These are phyloP conservation scores for Riparia riparia DNA, from an alignment of 2,113 vertebrate species.

Conservation along the genomic window DNA sequence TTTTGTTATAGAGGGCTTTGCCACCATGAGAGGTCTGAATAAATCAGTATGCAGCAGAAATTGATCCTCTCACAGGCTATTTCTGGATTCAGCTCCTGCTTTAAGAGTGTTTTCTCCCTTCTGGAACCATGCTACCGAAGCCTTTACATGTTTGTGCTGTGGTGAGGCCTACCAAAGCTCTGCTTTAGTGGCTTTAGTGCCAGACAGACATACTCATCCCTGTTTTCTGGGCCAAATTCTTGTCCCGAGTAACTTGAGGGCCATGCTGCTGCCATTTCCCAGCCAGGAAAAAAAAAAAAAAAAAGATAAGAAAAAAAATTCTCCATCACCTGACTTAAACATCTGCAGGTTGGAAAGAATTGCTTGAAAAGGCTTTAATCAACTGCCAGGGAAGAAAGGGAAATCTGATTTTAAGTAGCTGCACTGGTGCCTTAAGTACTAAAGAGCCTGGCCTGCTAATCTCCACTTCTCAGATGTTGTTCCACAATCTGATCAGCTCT, in stretches of 20 bases:
- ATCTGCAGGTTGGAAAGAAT: not conserved
- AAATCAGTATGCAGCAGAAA: slow-evolving; percentile 60
- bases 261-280: not conserved
- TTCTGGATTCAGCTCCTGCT: not conserved
- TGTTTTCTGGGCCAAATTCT: not conserved
- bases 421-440: not conserved
- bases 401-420: slow-evolving; percentile 52
- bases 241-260: not conserved
- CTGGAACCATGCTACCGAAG: not conserved
- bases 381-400: not conserved
- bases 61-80: slow-evolving; percentile 46
- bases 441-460: slow-evolving; percentile 25
- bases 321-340: not conserved
- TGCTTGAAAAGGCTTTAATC: slow-evolving; percentile 51
- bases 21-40: slow-evolving; percentile 36
- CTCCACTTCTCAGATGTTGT: slow-evolving; percentile 36
- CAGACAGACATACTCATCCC: accelerated
- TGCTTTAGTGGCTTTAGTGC: not conserved
- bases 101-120: not conserved
- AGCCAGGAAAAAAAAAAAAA: not conserved
- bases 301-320: not conserved
- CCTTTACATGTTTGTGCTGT: not conserved
- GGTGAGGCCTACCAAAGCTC: not conserved
- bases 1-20: slow-evolving; percentile 56
- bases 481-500: slow-evolving; percentile 49